These are phyloP conservation scores for Sphaeridia pumilis DNA, from an alignment of 2,888 invertebrate genomes.

Conservation along the genomic window DNA sequence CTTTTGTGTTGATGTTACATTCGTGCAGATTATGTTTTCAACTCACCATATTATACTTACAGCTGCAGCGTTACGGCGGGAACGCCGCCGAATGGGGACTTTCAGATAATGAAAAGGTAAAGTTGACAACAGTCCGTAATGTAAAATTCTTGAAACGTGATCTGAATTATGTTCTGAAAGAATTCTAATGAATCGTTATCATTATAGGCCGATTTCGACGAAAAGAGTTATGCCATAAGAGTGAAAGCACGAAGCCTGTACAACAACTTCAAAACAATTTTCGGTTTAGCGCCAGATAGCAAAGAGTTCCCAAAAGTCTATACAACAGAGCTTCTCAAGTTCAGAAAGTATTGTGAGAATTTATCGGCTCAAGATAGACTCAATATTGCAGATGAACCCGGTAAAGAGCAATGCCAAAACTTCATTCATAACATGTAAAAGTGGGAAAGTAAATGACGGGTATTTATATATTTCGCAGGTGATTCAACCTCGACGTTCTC, in stretches of 20 bases:
- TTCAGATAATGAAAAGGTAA: constrained; percentile 47
- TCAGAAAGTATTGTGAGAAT: constrained; percentile 54
- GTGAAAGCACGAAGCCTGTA: constrained; percentile 54
- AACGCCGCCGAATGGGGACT: constrained; percentile 63
- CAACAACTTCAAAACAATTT: constrained; percentile 44
- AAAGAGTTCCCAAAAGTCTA: constrained; percentile 21
- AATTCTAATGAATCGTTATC: no score
- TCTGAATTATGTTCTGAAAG: no score
- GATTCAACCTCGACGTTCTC: no score
- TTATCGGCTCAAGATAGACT: constrained; percentile 50
- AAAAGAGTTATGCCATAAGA: constrained; percentile 57
- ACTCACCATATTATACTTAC: constrained; percentile 25
- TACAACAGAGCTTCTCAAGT: constrained; percentile 47
- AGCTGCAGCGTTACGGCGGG: constrained; percentile 63
- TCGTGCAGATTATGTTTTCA: background rate
- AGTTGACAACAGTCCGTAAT: no score
- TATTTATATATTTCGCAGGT: no score
- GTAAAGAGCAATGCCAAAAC: no score
- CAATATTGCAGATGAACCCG: constrained; percentile 54
- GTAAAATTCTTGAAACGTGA: no score
- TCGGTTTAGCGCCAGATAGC: constrained; percentile 9
- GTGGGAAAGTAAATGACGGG: no score
- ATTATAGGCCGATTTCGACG: no score
- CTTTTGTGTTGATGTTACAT: background rate
- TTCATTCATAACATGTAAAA: no score